Base-by-base conservation (phyloP, 1,140 invertebrate genomes). In the Ceratosolen solmsi region DNA sequence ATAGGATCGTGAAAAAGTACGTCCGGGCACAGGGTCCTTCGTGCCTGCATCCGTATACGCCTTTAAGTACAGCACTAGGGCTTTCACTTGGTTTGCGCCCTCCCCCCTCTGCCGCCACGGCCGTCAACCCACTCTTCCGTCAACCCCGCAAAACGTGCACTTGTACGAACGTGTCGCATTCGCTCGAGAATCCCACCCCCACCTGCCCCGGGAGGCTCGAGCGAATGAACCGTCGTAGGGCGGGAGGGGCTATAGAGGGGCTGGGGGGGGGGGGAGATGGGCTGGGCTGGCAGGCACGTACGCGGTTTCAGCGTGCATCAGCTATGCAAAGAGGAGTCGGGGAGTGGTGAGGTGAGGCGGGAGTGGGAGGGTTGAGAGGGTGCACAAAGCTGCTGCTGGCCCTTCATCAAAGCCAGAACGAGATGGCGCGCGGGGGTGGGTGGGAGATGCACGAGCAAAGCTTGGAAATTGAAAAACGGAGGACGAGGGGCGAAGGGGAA, bases 101-200 rank as follows among this genome's bases (percentile, higher is more conserved):
- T 86, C 83, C 84, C 9, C n/a, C n/a, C n/a, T n/a, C n/a, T n/a
- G n/a, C n/a, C n/a, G n/a, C n/a, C n/a, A n/a, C 51, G 2, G 11
- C 60, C 30, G 25, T 27, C 17, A 33, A 84, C 85, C 85, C 84
- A n/a, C n/a, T n/a, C 83, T 30, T 83, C 84, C 83, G 85, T n/a
- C 58, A 15, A 2, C 33, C 33, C 63, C 7, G 51, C 46, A 68
- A 33, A 86, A 84, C 86, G 86, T 86, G 87, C 87, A 89, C 88
- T 91, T 89, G 87, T 90, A 88, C 86, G 85, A 87, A 88, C 89
- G 87, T 87, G 87, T 88, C 86, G 87, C 88, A 89, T 89, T 90
- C 87, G 87, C 86, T 89, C 84, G 84, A 89, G 87, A 82, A 71
- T 71, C 83, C 87, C 87, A 84, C 87, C 86, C 86, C 88, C 86